These are phyloP conservation scores for Cryptocephalus moraei DNA, from an alignment of 2,888 invertebrate genomes.

Conservation along the genomic window DNA sequence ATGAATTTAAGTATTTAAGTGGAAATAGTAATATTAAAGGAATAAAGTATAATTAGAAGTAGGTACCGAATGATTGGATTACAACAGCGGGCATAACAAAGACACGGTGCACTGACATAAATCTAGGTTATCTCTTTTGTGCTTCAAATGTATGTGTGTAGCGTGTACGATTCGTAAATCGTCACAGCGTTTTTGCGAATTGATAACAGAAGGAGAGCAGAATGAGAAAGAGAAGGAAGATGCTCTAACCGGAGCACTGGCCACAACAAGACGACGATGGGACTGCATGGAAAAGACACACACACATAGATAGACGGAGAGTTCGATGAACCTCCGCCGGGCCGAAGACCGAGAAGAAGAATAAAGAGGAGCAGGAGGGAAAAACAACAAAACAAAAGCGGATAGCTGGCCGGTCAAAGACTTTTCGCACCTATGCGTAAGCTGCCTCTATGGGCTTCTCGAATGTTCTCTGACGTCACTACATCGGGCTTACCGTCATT, in stretches of 20 bases:
- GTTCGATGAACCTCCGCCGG: conserved; percentile 13
- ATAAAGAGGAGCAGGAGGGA: not conserved
- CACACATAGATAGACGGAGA: conserved; percentile 13
- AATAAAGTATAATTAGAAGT: too few species aligned
- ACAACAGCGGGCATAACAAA: conserved; percentile 14
- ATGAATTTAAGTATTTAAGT: too few species aligned
- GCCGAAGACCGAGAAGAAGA: conserved; percentile 2
- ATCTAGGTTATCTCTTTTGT: conserved; percentile 24
- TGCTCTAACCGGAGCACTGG: too few species aligned
- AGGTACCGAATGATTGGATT: too few species aligned
- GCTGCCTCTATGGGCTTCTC: conserved; percentile 30
- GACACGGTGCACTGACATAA: conserved; percentile 21
- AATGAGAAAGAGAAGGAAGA: too few species aligned
- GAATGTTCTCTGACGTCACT: conserved; percentile 20
- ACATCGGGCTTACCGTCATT: conserved; percentile 3
- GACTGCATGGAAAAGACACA: too few species aligned
- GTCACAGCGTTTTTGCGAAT: too few species aligned
- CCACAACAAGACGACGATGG: too few species aligned
- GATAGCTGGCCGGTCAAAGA: conserved; percentile 30
- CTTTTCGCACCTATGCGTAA: conserved; percentile 25
- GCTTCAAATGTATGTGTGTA: too few species aligned
- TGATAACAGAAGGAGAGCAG: too few species aligned
- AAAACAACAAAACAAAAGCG: conserved; percentile 2
- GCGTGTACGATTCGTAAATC: too few species aligned
- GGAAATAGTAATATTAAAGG: too few species aligned